Conservation (phyloP, 2,797 vertebrate genomes). For the Pangasius mekongensis region DNA sequence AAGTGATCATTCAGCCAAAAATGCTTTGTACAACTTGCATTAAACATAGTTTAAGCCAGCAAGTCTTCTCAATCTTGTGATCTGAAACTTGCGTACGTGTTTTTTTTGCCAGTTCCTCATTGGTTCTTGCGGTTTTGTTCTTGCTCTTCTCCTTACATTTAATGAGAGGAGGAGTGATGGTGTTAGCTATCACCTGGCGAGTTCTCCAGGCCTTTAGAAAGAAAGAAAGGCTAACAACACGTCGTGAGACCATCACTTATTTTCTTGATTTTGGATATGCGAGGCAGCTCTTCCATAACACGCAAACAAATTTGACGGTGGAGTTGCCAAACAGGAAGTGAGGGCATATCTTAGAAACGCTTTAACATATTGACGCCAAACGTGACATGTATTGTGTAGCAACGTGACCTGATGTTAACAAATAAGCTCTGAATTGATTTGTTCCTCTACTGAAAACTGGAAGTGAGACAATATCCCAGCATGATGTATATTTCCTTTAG, state of each 20-base stretch:
- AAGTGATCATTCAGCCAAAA: neutral
- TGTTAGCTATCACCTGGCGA: neutral
- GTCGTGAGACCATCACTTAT: no score
- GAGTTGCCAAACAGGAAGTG: neutral
- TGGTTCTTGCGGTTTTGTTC: neutral
- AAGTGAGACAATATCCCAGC: neutral
- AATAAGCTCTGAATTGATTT: neutral
- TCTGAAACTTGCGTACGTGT: no score
- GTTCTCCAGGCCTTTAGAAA: no score
- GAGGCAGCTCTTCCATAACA: neutral
- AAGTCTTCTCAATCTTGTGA: neutral
- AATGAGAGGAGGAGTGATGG: no score
- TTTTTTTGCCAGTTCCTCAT: neutral
- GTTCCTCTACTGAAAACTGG: neutral
- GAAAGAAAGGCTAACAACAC: no score
- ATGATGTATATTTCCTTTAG: neutral
- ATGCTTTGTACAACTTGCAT: neutral
- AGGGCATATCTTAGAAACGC: neutral
- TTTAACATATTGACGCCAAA: neutral
- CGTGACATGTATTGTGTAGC: no score
- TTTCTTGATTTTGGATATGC: no score
- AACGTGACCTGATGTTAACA: neutral
- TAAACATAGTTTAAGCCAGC: neutral
- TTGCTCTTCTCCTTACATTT: neutral
- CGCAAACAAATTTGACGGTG: no score